These are phyloP conservation scores for Solea senegalensis DNA, from an alignment of 2,113 vertebrate genomes.

Conservation along the genomic window DNA sequence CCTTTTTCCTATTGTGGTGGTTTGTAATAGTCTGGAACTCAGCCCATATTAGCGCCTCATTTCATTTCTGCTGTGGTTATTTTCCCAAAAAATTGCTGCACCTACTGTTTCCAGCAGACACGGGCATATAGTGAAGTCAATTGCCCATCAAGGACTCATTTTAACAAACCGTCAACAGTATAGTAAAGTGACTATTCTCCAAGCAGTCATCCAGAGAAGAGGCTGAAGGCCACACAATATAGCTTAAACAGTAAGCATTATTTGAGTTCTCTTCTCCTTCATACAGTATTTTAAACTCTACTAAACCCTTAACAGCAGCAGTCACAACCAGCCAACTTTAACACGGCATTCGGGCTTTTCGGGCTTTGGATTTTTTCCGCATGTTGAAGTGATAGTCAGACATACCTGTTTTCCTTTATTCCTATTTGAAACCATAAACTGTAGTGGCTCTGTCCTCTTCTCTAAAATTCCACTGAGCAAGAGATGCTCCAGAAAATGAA, in stretches of 20 bases:
- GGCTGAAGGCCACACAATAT: neutral
- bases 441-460: too few species aligned
- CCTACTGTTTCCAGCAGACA: constrained; percentile 21
- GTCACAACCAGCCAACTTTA: too few species aligned
- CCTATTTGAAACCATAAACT: too few species aligned
- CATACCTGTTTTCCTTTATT: too few species aligned
- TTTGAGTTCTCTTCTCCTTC: neutral
- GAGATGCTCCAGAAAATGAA: too few species aligned
- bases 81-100: constrained; percentile 10
- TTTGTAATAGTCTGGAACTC: constrained; percentile 11
- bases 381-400: too few species aligned
- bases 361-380: too few species aligned
- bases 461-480: too few species aligned
- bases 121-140: neutral
- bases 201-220: neutral
- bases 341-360: too few species aligned
- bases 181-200: too few species aligned
- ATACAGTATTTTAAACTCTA: neutral
- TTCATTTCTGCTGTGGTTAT: constrained; percentile 7
- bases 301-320: too few species aligned
- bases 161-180: neutral
- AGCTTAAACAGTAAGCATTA: neutral
- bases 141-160: constrained; percentile 1
- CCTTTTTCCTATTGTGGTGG: too few species aligned
- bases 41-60: neutral